Percentiles rank a stretch among this genome's conserved stretches.
Conservation (phyloP, 2,113 vertebrate species). For the Otocyon megalotis region DNA sequence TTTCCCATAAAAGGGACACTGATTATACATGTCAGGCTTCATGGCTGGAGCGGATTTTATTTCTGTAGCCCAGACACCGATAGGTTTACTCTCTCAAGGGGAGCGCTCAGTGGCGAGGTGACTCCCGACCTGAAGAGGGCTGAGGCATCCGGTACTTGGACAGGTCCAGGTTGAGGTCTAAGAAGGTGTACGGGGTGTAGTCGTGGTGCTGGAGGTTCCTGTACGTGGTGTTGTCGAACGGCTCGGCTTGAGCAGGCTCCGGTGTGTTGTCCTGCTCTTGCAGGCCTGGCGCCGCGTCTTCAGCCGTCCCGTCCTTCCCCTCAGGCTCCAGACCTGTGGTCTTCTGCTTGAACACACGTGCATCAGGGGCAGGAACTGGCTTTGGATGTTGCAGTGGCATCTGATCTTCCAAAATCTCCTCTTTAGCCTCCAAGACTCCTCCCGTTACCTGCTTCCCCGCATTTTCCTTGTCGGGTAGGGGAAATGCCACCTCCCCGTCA, state of each 20-base stretch:
- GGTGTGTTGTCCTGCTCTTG: constrained; percentile 71
- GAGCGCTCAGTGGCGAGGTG: constrained; percentile 86
- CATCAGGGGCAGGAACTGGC: background rate
- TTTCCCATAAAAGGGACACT: background rate
- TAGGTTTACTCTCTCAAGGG: background rate
- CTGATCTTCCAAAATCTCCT: constrained; percentile 26
- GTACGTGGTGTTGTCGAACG: constrained; percentile 92
- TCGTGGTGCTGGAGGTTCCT: constrained; percentile 93
- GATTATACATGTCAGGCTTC: background rate
- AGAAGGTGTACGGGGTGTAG: no score
- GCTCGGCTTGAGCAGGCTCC: constrained; percentile 82
- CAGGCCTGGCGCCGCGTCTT: constrained; percentile 16
- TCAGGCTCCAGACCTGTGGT: background rate
- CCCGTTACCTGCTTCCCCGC: background rate
- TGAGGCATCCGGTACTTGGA: constrained; percentile 93
- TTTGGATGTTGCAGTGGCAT: fast-evolving
- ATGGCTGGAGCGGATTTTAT: constrained; percentile 38
- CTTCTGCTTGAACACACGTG: background rate
- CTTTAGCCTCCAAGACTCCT: background rate
- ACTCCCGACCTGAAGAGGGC: constrained; percentile 91
- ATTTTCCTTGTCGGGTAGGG: background rate
- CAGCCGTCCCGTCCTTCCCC: constrained; percentile 11
- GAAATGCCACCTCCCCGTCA: background rate
- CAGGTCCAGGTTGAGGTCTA: constrained; percentile 87
- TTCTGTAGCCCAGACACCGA: background rate